Evolutionary conservation across 1,140 invertebrate species (phyloP).

Genomic region (Copidosoma floridanum): DNA sequence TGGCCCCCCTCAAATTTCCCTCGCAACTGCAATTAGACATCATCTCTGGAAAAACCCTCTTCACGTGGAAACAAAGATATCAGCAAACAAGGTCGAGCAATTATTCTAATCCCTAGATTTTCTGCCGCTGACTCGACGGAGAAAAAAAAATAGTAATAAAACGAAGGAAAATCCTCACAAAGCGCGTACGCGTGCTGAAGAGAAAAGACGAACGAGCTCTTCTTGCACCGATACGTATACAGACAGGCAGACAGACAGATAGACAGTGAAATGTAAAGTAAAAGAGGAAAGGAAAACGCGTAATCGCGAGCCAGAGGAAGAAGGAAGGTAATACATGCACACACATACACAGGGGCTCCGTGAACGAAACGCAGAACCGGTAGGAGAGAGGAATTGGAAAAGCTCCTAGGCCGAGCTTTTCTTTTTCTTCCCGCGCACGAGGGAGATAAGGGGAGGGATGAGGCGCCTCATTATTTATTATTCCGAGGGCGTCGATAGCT

Average conservation of each 20-base stretch:
- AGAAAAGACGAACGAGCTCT: conserved; percentile 19
- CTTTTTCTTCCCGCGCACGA: neutral
- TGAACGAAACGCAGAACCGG: conserved; percentile 7
- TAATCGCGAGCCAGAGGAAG: neutral
- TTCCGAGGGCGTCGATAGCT: conserved; percentile 10
- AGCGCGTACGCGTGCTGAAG: neutral
- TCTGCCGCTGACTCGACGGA: neutral
- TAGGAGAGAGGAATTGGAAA: conserved; percentile 8
- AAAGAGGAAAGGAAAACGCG: conserved; percentile 2
- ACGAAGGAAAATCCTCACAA: too few relatives aligned
- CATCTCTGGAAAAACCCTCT: neutral
- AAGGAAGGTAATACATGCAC: neutral
- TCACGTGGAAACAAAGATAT: neutral
- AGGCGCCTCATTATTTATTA: conserved; percentile 23
- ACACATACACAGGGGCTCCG: neutral
- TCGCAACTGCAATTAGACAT: neutral
- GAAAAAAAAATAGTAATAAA: too few relatives aligned
- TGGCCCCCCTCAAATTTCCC: neutral
- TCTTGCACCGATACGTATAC: neutral
- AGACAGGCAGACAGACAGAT: too few relatives aligned
- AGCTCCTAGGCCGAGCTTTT: neutral
- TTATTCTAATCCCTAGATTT: neutral
- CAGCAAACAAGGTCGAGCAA: neutral
- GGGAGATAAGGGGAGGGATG: neutral
- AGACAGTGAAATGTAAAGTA: conserved; percentile 13